Conservation (phyloP, 2,797 vertebrate species). For the Gila robusta region DNA sequence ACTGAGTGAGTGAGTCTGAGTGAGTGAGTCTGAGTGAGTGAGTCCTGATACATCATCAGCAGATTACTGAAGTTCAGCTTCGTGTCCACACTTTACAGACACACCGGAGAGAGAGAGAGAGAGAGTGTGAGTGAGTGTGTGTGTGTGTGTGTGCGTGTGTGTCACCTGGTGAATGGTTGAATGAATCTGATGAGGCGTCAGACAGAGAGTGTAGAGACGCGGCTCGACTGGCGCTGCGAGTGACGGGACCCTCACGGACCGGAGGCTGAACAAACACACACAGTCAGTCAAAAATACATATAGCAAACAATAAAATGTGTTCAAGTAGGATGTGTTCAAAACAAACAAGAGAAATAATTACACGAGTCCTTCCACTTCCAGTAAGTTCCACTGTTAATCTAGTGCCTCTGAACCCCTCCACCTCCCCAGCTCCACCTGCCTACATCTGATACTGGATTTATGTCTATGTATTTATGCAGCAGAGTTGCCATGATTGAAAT, state of each 20-base stretch:
- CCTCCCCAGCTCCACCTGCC: not conserved
- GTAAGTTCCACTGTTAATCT: no score
- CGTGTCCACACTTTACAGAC: no score
- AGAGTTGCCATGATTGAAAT: no score
- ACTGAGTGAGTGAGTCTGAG: no score
- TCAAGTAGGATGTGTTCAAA: no score
- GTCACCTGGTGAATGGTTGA: conserved; percentile 85
- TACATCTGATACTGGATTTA: no score
- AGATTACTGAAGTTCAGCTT: no score
- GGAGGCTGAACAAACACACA: conserved; percentile 82
- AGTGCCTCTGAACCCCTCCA: not conserved
- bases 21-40: no score
- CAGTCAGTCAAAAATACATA: conserved; percentile 38
- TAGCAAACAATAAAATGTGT: not conserved
- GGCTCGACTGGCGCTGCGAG: conserved; percentile 72
- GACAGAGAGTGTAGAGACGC: conserved; percentile 84
- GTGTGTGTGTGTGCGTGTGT: not conserved
- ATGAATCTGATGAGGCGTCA: conserved; percentile 85
- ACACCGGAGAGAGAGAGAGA: no score
- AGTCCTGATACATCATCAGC: no score
- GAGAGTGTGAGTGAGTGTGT: not conserved
- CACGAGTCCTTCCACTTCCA: no score
- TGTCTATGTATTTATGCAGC: no score
- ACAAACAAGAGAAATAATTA: not conserved
- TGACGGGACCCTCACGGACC: conserved; percentile 73